Conservation (phyloP, 2,797 vertebrate genomes). For the Tauraco hartlaubi region DNA sequence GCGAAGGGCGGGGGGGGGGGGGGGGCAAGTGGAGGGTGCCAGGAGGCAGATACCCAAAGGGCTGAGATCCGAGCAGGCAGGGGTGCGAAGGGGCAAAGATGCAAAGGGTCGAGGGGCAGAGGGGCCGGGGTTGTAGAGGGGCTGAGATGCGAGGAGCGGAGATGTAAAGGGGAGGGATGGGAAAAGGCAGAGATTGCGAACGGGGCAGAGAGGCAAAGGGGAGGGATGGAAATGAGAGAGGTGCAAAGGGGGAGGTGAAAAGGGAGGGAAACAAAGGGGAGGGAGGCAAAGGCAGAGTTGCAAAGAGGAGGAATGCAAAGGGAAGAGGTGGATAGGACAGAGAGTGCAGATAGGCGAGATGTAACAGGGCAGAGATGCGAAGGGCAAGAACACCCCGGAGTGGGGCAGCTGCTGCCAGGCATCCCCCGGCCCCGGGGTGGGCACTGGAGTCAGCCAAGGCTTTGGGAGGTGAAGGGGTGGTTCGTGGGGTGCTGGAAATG, state of each 20-base stretch:
- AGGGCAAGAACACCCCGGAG: background rate
- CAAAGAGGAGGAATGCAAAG: background rate
- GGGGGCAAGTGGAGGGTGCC: background rate
- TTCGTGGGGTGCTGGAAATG: background rate
- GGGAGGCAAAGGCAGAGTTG: conserved; percentile 26
- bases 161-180: conserved; percentile 4
- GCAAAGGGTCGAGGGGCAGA: background rate
- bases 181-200: conserved; percentile 19
- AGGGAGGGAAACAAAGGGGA: conserved; percentile 52
- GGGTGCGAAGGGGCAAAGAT: background rate
- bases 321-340: background rate
- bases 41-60: background rate
- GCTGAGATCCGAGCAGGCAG: background rate
- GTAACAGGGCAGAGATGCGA: background rate
- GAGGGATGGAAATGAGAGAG: conserved; percentile 52
- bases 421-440: background rate
- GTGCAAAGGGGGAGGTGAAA: conserved; percentile 58
- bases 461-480: background rate
- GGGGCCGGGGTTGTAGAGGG: background rate
- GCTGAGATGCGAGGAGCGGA: background rate
- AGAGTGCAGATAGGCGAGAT: background rate
- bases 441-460: background rate
- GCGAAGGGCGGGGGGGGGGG: background rate
- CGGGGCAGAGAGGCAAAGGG: conserved; percentile 29
- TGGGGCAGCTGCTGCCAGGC: background rate